phyloP scores from a whole-genome alignment of 1,140 invertebrate species.

The Schlechtendalia chinensis region DNA sequence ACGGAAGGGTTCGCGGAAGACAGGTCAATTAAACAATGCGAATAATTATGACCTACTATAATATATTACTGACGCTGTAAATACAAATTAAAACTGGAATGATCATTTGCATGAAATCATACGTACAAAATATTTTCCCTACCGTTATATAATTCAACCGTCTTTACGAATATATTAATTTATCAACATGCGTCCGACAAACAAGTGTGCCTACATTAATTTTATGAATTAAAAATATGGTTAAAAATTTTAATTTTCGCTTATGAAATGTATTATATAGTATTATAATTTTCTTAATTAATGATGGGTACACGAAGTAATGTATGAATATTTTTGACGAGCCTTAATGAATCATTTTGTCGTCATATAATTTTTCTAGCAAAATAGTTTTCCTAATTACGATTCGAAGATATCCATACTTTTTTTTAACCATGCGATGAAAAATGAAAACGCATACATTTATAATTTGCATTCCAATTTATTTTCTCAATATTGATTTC shows the following conservation, averaged over 20 bases:
- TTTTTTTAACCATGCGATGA: neutral
- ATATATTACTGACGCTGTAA: too few relatives aligned
- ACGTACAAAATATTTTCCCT: too few relatives aligned
- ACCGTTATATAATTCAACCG: too few relatives aligned
- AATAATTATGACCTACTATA: neutral
- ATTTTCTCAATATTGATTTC: neutral
- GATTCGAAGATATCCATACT: too few relatives aligned
- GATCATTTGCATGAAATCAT: neutral
- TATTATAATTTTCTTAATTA: too few relatives aligned
- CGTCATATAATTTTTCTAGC: neutral
- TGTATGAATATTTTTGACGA: neutral
- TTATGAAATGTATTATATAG: neutral
- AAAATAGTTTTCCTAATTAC: neutral
- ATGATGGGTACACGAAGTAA: too few relatives aligned
- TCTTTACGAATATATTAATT: too few relatives aligned
- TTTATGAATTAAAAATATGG: too few relatives aligned
- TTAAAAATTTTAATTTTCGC: neutral
- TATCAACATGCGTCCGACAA: too few relatives aligned
- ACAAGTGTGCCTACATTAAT: too few relatives aligned
- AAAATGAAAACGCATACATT: neutral
- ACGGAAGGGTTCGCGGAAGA: neutral
- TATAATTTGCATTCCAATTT: neutral
- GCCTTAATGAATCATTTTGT: neutral
- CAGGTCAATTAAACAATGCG: neutral
- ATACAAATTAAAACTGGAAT: neutral